These are phyloP conservation scores for Trachelipus rathkii DNA, from an alignment of 1,140 invertebrate species.

Conservation along the genomic window DNA sequence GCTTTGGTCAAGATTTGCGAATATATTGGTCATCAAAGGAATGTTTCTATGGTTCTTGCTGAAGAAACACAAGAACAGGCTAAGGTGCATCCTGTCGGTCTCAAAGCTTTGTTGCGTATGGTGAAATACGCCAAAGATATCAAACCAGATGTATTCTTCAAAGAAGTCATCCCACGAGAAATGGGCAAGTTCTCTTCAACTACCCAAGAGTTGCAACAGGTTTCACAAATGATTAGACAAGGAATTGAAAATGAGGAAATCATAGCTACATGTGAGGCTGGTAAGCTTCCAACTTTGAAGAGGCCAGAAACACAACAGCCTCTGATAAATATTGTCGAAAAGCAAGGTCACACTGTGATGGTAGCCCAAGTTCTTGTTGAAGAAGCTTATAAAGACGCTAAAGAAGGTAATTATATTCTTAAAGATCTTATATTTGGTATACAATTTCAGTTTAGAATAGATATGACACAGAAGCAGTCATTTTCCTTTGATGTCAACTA, in stretches of 20 bases:
- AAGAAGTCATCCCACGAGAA: slow-evolving; percentile 59
- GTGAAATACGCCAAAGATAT: slow-evolving; percentile 44
- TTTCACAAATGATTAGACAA: slow-evolving; percentile 67
- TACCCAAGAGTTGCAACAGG: slow-evolving; percentile 71
- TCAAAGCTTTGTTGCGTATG: slow-evolving; percentile 46
- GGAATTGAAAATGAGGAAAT: slow-evolving; percentile 72
- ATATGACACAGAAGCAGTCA: too few species aligned
- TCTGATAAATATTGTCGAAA: slow-evolving; percentile 46
- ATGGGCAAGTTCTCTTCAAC: slow-evolving; percentile 73
- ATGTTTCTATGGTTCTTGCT: slow-evolving; percentile 58
- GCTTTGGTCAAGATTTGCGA: slow-evolving; percentile 44
- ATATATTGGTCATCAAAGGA: slow-evolving; percentile 41
- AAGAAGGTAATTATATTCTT: slow-evolving; percentile 34
- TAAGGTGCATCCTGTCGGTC: slow-evolving; percentile 41
- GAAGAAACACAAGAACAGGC: slow-evolving; percentile 58
- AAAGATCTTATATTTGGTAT: neutral
- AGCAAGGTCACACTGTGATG: slow-evolving; percentile 45
- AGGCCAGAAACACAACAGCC: slow-evolving; percentile 46
- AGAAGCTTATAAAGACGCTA: slow-evolving; percentile 44
- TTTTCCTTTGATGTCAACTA: too few species aligned
- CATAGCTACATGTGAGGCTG: slow-evolving; percentile 56
- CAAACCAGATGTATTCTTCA: slow-evolving; percentile 44
- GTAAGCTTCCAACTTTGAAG: slow-evolving; percentile 44
- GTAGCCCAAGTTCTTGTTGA: slow-evolving; percentile 46
- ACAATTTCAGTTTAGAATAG: neutral